A percentile compares a stretch with the other conserved stretches of the same genome.
These are phyloP conservation scores for Marronus borbonicus DNA, from an alignment of 2,888 invertebrate species.

Conservation along the genomic window DNA sequence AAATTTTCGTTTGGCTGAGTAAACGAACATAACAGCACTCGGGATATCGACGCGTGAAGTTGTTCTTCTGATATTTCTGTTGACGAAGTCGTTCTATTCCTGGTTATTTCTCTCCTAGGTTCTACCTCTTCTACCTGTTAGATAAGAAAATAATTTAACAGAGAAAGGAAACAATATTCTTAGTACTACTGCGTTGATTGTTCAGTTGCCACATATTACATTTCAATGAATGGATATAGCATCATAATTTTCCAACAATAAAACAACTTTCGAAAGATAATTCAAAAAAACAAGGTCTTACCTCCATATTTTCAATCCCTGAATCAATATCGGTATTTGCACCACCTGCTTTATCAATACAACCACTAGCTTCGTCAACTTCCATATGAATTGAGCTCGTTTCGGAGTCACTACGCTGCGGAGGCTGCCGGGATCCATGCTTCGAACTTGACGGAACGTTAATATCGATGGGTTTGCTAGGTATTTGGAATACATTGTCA, in stretches of 20 bases:
- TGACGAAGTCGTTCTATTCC: conserved; percentile 67
- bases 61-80: conserved; percentile 79
- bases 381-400: conserved; percentile 74
- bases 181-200: no score
- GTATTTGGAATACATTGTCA: conserved; percentile 66
- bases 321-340: conserved; percentile 78
- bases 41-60: conserved; percentile 76
- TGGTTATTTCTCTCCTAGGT: conserved; percentile 70
- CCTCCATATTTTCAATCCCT: conserved; percentile 84
- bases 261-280: conserved; percentile 2
- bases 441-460: conserved; percentile 65
- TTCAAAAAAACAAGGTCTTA: conserved; percentile 56
- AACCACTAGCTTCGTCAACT: conserved; percentile 72
- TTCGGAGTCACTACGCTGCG: conserved; percentile 70
- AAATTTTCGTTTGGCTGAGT: conserved; percentile 69
- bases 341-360: conserved; percentile 68
- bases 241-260: background rate
- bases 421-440: conserved; percentile 60
- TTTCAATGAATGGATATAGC: no score
- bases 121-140: conserved; percentile 73
- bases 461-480: conserved; percentile 68
- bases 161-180: no score
- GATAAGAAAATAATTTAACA: no score
- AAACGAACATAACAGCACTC: conserved; percentile 83
- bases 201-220: no score